Conservation (phyloP, 1,140 invertebrate species). For the Camponotus pennsylvanicus region DNA sequence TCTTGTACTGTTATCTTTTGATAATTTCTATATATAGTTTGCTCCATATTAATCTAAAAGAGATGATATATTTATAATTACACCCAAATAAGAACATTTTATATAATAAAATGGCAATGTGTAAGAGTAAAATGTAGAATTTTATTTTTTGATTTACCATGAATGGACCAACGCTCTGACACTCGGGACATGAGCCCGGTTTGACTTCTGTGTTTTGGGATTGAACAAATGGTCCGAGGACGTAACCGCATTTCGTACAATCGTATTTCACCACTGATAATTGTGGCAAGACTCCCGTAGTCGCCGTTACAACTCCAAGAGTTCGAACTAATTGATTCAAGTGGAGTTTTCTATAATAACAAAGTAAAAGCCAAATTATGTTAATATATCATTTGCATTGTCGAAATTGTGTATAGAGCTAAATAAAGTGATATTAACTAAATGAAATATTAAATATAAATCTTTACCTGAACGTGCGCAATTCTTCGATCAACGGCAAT, state of each 20-base stretch:
- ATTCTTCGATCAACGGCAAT: constrained; percentile 97
- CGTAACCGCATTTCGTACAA: constrained; percentile 97
- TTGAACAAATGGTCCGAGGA: constrained; percentile 98
- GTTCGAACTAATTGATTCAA: constrained; percentile 98
- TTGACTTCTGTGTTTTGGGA: constrained; percentile 97
- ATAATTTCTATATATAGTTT: constrained; percentile 99
- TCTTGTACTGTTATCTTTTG: constrained; percentile 99
- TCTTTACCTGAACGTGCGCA: constrained; percentile 94
- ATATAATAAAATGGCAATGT: background rate
- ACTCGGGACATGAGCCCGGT: constrained; percentile 98
- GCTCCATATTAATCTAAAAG: constrained; percentile 95
- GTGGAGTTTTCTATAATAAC: constrained; percentile 94
- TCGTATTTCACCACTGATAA: constrained; percentile 98
- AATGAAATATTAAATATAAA: constrained; percentile 27
- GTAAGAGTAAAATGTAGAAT: constrained; percentile 21
- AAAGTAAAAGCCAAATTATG: constrained; percentile 61
- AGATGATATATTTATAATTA: constrained; percentile 42
- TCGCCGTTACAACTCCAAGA: constrained; percentile 97
- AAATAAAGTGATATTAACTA: constrained; percentile 23
- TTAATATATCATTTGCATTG: constrained; percentile 10
- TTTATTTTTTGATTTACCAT: constrained; percentile 88
- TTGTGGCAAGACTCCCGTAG: constrained; percentile 98
- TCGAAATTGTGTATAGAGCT: background rate
- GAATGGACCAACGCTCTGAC: constrained; percentile 98
- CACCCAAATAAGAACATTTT: background rate